Conservation (phyloP, 2,113 vertebrate genomes). For the Heterotilapia buettikoferi region DNA sequence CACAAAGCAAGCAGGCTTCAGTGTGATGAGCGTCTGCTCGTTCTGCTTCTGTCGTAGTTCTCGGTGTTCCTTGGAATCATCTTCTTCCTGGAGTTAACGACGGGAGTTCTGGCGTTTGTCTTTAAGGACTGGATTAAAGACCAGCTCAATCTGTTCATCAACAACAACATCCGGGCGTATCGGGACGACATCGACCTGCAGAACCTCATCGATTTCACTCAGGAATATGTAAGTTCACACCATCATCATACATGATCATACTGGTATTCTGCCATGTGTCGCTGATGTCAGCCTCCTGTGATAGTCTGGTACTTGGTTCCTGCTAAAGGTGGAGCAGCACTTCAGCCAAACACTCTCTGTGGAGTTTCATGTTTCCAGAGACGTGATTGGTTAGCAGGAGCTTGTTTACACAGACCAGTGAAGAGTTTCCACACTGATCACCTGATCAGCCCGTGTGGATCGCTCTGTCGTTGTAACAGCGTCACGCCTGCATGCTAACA, state of each 20-base stretch:
- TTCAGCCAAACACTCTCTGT: too few relatives aligned
- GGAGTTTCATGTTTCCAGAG: background rate
- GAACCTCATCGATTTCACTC: conserved; percentile 98
- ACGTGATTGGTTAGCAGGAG: background rate
- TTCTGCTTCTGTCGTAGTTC: conserved; percentile 72
- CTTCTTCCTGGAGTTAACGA: conserved; percentile 96
- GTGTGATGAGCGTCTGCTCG: background rate
- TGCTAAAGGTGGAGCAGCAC: too few relatives aligned
- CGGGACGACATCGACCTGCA: conserved; percentile 96
- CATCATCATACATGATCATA: rapidly evolving
- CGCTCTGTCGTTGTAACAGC: rapidly evolving
- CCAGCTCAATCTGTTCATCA: conserved; percentile 97
- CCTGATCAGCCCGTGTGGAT: background rate
- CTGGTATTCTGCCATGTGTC: background rate
- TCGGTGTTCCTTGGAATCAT: conserved; percentile 97
- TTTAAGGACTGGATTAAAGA: conserved; percentile 99
- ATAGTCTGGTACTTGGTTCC: too few relatives aligned
- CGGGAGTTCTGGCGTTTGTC: conserved; percentile 93
- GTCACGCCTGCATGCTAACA: rapidly evolving
- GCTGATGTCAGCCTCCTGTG: too few relatives aligned
- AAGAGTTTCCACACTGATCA: background rate
- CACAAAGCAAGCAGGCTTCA: rapidly evolving
- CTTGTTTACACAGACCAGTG: background rate
- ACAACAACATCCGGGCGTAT: conserved; percentile 97
- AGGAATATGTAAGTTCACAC: conserved; percentile 87